Base-by-base conservation (phyloP, 2,113 vertebrate species). In the Struthio camelus region DNA sequence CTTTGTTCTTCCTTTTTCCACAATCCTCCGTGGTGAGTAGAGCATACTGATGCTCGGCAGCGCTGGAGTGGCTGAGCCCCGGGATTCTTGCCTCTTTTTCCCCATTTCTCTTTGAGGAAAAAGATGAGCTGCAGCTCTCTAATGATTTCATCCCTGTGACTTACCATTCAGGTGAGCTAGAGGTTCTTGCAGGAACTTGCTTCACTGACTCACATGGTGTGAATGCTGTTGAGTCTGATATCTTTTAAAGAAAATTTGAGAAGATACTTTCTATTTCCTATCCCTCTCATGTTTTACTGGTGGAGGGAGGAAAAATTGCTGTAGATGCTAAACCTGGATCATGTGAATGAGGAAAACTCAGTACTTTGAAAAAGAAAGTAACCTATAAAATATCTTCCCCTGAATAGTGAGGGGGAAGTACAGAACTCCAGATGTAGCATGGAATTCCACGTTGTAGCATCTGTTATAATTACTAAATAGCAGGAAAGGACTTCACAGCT, bases 391-490 rank as follows among this genome's bases (percentile, higher is more conserved):
- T 40, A 11, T 46, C 1, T 61, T 59, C 4, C 13, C 34, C 89
- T 54, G n/a, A 11, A 18, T 40, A 25, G 8, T 5, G 4, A 25
- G 5, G 10, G 16, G 4, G 3, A 38, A 28, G 58, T 23, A 25
- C 25, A 48, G 27, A 14, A 19, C 61, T 79, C 19, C 9, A 6
- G 36, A 18, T 0, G 0, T 38, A 15, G 36, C 22, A 8, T 24
- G 11, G 23, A n/a, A 65, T 25, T 36, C 64, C 40, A n/a, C 16
- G 11, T 61, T 6, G 13, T 58, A 24, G 27, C 53, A 42, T 81
- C 70, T 71, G 6, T 38, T 79, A 53, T 24, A 38, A 38, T 66
- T 20, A 19, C 73, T 14, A 34, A 89, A 38, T 62, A 85, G 11
- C 36, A 70, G 44, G 10, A 81, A n/a, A 42, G 59, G 40, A 0